Evolutionary conservation across 1,140 invertebrate species (phyloP).

Genomic region (Diachasmimorpha longicaudata): DNA sequence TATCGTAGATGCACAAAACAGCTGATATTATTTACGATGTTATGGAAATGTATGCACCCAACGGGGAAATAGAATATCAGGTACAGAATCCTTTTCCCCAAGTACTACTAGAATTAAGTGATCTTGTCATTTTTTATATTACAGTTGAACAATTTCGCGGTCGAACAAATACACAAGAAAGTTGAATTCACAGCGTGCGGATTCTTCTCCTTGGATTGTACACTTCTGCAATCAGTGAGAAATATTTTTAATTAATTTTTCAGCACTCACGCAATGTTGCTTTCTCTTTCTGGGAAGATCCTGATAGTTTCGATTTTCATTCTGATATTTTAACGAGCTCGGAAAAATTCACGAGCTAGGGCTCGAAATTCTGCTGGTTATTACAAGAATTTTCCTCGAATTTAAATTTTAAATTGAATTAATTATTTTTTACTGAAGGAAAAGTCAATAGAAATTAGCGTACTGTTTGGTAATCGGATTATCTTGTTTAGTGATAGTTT

Average conservation of each 20-base stretch:
- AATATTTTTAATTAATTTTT: background rate
- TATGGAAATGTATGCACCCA: background rate
- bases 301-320: no score
- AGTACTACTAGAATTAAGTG: background rate
- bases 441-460: no score
- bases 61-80: background rate
- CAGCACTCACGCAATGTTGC: no score
- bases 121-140: background rate
- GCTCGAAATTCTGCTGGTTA: no score
- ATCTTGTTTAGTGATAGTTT: no score
- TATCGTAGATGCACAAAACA: background rate
- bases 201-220: background rate
- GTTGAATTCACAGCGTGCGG: background rate
- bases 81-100: background rate
- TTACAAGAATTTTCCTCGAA: no score
- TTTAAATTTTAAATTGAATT: background rate
- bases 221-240: background rate
- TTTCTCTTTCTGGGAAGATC: no score
- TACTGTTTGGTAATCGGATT: no score
- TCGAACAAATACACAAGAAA: background rate
- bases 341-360: no score
- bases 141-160: background rate
- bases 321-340: no score
- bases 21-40: background rate
- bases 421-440: no score